A percentile compares a stretch with the other conserved stretches of the same genome.
Conservation (phyloP, 2,888 invertebrate genomes). For the Leucophora obtusa region DNA sequence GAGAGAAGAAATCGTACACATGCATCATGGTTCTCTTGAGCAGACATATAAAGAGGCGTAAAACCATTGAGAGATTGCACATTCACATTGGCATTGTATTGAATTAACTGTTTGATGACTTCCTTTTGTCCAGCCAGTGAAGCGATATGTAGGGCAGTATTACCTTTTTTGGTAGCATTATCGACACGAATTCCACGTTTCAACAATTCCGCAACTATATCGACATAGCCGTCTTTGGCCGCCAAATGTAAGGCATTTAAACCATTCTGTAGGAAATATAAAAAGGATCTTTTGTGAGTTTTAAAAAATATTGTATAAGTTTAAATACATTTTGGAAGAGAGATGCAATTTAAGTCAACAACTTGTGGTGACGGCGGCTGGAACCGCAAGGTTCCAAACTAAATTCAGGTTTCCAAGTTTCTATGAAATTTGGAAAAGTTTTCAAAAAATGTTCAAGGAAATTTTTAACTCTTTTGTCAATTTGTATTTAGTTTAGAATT, state of each 20-base stretch:
- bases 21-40: conserved; percentile 96
- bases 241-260: conserved; percentile 98
- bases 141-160: conserved; percentile 97
- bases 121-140: conserved; percentile 97
- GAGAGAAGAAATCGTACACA: conserved; percentile 94
- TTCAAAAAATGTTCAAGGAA: too few relatives aligned
- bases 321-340: too few relatives aligned
- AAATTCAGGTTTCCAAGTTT: too few relatives aligned
- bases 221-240: conserved; percentile 97
- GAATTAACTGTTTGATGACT: conserved; percentile 93
- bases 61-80: conserved; percentile 98
- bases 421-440: too few relatives aligned
- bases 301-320: too few relatives aligned
- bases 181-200: conserved; percentile 95
- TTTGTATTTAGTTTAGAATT: too few relatives aligned
- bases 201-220: conserved; percentile 94
- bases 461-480: too few relatives aligned
- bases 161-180: conserved; percentile 98
- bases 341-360: too few relatives aligned
- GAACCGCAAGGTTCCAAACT: too few relatives aligned
- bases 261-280: conserved; percentile 86
- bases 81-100: conserved; percentile 95
- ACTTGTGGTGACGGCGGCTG: too few relatives aligned
- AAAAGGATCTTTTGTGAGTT: too few relatives aligned
- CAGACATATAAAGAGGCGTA: conserved; percentile 99